Conservation (phyloP, 2,888 invertebrate genomes). For the Empis livida region DNA sequence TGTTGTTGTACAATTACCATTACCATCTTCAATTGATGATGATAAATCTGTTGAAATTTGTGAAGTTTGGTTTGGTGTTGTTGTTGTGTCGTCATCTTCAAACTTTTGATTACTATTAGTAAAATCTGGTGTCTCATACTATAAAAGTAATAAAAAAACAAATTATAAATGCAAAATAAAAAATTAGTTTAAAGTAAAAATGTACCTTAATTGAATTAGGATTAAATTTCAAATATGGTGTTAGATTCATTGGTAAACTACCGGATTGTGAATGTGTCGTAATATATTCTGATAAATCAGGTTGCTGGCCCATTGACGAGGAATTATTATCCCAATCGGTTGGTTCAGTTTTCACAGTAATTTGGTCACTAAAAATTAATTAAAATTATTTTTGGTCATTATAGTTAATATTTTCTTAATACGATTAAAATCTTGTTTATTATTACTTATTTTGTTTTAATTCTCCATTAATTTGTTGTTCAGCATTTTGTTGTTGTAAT, state of each 20-base stretch:
- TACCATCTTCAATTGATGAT: background rate
- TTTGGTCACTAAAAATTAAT: constrained; percentile 7
- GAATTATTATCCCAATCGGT: constrained; percentile 27
- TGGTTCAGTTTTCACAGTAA: constrained; percentile 30
- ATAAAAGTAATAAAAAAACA: background rate
- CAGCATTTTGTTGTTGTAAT: background rate
- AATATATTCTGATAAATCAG: constrained; percentile 40
- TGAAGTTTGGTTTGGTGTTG: background rate
- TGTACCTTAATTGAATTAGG: constrained; percentile 34
- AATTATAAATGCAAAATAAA: background rate
- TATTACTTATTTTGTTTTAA: background rate
- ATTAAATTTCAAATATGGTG: constrained; percentile 51
- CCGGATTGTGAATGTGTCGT: constrained; percentile 37
- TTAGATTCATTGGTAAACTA: constrained; percentile 43
- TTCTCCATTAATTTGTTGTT: constrained; percentile 4
- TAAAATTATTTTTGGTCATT: background rate
- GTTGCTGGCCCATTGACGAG: constrained; percentile 21
- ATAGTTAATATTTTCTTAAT: background rate
- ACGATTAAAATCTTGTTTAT: too few species aligned
- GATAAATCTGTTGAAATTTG: background rate
- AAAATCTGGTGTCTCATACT: constrained; percentile 2
- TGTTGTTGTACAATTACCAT: constrained; percentile 3
- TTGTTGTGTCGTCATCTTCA: background rate
- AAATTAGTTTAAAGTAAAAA: background rate
- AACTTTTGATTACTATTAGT: background rate